phyloP scores from a whole-genome alignment of 2,113 vertebrate genomes.

The Antigone vipio region DNA sequence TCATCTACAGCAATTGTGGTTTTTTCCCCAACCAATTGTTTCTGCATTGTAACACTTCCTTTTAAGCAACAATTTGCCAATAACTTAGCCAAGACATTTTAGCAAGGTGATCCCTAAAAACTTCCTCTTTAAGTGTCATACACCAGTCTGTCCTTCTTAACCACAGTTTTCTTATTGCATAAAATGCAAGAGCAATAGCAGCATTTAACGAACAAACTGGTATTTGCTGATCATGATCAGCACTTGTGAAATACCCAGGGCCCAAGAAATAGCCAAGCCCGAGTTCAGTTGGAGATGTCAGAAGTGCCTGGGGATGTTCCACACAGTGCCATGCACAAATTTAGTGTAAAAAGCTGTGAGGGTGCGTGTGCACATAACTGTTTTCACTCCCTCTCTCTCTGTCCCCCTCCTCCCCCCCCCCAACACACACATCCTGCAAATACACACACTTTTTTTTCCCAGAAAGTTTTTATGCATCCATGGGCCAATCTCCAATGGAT shows the following conservation, averaged over 20 bases:
- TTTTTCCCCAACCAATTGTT: background rate
- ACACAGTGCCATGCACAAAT: background rate
- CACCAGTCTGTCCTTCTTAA: background rate
- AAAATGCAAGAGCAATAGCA: background rate
- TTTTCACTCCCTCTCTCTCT: background rate
- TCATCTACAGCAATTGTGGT: background rate
- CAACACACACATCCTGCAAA: background rate
- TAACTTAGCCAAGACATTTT: background rate
- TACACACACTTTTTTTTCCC: background rate
- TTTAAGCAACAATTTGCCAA: background rate
- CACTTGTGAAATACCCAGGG: background rate
- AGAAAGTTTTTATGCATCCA: background rate
- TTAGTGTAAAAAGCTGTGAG: background rate
- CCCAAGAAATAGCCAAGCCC: background rate
- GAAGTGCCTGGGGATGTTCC: background rate
- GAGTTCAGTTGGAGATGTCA: background rate
- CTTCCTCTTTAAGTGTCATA: background rate
- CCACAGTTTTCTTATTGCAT: background rate
- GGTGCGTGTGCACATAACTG: background rate
- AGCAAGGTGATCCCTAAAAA: background rate
- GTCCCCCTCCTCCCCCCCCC: background rate
- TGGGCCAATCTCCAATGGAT: background rate
- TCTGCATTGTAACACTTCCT: constrained; percentile 18
- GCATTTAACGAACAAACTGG: background rate
- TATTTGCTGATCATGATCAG: background rate